Evolutionary conservation across 1,140 invertebrate species (phyloP), one percentile per base, ranked within the genome.

Genomic region (Drosophila melanica): DNA sequence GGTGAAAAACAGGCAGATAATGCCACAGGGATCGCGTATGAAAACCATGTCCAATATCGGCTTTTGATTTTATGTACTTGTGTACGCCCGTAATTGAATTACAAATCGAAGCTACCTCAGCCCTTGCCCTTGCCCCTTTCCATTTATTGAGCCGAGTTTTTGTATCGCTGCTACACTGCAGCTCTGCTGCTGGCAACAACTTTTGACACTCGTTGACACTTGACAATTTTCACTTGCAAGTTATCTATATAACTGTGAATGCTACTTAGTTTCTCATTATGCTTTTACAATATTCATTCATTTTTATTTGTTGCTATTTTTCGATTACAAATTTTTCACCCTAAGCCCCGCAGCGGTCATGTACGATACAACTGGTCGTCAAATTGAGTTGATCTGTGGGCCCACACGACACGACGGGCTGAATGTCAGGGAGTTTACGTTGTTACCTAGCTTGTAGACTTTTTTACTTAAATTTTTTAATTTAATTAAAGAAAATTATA

Each of bases 1-100:
- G 11, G 97, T 97, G 67, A 98, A 94, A 55, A 96, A 92, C 67
- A 98, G 94, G 92, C 97, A 98, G 69, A 96, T 94, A 80, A 98
- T 95, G 72, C 97, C 97, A 92, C 97, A 98, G 39, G 97, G 96
- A 94, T 98, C 97, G 74, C 93, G 94, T 54, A 97, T 94, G 75
- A 95, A 95, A 12, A 86, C 81, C 91, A 92, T 92, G 57, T n/a
- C 33, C 47, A 42, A 33, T 35, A 62, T 54, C 42, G 48, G 14
- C 9, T 54, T 50, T 33, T 27, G 37, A 11, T 59, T 59, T 27
- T 58, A 8, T 33, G 10, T 54, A 47, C 42, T 2, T 68, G 14
- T 30, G 35, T 55, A 35, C 53, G n/a, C 8, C 41, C 44, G 77
- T 87, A 86, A 86, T 86, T 86, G 37, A 86, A 86, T 86, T 86